Conservation (phyloP, 2,888 invertebrate genomes). For the Gryllus longicercus region DNA sequence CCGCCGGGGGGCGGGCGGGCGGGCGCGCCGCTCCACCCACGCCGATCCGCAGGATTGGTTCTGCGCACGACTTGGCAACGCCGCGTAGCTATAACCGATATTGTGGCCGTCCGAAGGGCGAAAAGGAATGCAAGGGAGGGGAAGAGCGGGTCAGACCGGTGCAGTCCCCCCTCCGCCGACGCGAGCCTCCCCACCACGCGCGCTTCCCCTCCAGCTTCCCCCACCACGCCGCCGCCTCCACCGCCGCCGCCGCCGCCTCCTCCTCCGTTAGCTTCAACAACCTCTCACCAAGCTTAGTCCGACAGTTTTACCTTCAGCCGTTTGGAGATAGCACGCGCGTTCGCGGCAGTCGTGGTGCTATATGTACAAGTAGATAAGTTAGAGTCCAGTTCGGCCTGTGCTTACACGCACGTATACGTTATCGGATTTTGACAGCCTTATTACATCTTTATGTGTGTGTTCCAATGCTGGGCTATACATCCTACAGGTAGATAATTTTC, state of each 20-base stretch:
- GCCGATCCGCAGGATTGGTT: slow-evolving; percentile 28
- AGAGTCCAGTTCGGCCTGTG: background rate
- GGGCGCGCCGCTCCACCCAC: slow-evolving; percentile 34
- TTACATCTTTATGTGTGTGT: slow-evolving; percentile 53
- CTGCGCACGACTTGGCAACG: slow-evolving; percentile 43
- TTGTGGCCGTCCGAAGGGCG: slow-evolving; percentile 47
- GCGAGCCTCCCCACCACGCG: background rate
- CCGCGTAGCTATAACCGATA: slow-evolving; percentile 51
- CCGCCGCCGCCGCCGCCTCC: slow-evolving; percentile 25
- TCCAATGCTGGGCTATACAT: slow-evolving; percentile 67
- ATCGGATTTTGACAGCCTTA: slow-evolving; percentile 23
- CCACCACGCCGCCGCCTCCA: slow-evolving; percentile 27
- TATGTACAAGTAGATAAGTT: slow-evolving; percentile 27
- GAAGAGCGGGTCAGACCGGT: slow-evolving; percentile 37
- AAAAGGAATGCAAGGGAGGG: slow-evolving; percentile 36
- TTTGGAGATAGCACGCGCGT: slow-evolving; percentile 29
- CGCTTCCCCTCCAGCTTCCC: slow-evolving; percentile 24
- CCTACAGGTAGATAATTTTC: slow-evolving; percentile 54
- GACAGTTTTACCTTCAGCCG: slow-evolving; percentile 36
- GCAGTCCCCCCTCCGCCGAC: slow-evolving; percentile 30
- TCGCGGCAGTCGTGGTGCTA: background rate
- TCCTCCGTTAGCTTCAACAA: slow-evolving; percentile 34
- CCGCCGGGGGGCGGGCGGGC: background rate
- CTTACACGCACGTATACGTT: slow-evolving; percentile 3
- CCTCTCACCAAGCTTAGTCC: slow-evolving; percentile 33